A percentile compares a stretch with the other conserved stretches of the same genome.
Evolutionary conservation across 2,888 invertebrate genomes (phyloP).

Genomic region (Chrysotoxum bicinctum): DNA sequence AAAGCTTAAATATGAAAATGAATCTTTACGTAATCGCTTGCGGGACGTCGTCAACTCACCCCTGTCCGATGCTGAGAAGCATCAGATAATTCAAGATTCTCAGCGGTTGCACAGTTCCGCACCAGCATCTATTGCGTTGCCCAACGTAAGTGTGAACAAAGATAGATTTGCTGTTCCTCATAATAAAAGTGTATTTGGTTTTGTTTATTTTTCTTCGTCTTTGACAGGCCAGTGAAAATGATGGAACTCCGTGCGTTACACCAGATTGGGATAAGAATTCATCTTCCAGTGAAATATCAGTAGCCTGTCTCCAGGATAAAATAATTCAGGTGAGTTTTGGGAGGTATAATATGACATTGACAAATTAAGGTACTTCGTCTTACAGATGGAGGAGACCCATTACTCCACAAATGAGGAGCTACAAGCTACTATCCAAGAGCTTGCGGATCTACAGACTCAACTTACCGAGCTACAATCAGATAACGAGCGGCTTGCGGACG

Average conservation of each 20-base stretch:
- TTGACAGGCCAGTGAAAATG: slow-evolving; percentile 81
- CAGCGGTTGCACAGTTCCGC: slow-evolving; percentile 89
- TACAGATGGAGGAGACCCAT: slow-evolving; percentile 82
- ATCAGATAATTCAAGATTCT: slow-evolving; percentile 88
- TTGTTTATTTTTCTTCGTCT: neutral
- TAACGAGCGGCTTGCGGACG: slow-evolving; percentile 93
- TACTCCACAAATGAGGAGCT: slow-evolving; percentile 94
- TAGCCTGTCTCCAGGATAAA: slow-evolving; percentile 95
- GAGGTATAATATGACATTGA: neutral
- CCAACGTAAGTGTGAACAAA: slow-evolving; percentile 78
- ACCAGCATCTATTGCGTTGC: slow-evolving; percentile 88
- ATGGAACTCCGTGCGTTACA: slow-evolving; percentile 87
- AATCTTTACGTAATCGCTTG: slow-evolving; percentile 87
- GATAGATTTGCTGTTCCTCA: neutral
- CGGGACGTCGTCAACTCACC: slow-evolving; percentile 91
- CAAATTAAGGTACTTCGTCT: neutral
- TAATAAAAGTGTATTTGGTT: neutral
- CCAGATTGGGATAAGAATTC: slow-evolving; percentile 97
- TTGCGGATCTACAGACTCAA: slow-evolving; percentile 94
- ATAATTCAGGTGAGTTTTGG: slow-evolving; percentile 87
- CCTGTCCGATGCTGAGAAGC: slow-evolving; percentile 91
- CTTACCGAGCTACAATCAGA: slow-evolving; percentile 93
- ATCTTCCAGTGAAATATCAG: slow-evolving; percentile 93
- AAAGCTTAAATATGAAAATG: slow-evolving; percentile 90
- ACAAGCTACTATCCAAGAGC: slow-evolving; percentile 95